Evolutionary conservation across 2,113 vertebrate genomes (phyloP), one percentile per base, ranked within the genome.

Genomic region (Ictidomys tridecemlineatus): DNA sequence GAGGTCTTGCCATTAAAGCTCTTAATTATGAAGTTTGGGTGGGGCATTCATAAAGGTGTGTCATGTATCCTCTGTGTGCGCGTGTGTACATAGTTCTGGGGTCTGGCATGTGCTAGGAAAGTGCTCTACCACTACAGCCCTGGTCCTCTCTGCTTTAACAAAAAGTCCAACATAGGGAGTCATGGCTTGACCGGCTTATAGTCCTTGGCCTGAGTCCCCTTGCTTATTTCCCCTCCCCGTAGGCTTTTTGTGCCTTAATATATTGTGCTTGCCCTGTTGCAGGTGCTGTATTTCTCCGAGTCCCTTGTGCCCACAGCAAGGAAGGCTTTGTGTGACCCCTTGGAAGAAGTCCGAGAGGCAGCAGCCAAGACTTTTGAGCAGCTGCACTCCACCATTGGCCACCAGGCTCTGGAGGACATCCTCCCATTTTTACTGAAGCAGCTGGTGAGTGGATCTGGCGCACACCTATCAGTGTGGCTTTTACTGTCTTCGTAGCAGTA

Each of bases 361-460:
- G 99, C 99, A 0, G 99, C 99, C 95, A 99, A 99, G 99, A 99
- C 99, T 16, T 99, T 99, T 42, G 99, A 99, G 97, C 99, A 99
- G 98, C 98, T 99, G 92, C 99, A 99, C 37, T 99, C 99, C n/a
- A 99, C 99, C 93, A 99, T 99, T 8, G 99, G 99, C 48, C 99
- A 99, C 98, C 99, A 99, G 98, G 99, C 99, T 0, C 99, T 99
- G 89, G 99, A 99, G 76, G 99, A 99, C 97, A 99, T 99, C 96
- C 98, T 99, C 93, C 99, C 99, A 0, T 99, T 99, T 42, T 98
- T 99, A 93, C 98, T 99, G 97, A 99, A 99, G 97, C 99, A 99
- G 97, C 98, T 99, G 99, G 99, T 99, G 98, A 99, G 98, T 94
- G 8, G 70, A 13, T 84, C 83, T n/a, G 28, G 77, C 28, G 4